phyloP scores from a whole-genome alignment of 2,888 invertebrate species.

The Chrysomela aeneicollis region DNA sequence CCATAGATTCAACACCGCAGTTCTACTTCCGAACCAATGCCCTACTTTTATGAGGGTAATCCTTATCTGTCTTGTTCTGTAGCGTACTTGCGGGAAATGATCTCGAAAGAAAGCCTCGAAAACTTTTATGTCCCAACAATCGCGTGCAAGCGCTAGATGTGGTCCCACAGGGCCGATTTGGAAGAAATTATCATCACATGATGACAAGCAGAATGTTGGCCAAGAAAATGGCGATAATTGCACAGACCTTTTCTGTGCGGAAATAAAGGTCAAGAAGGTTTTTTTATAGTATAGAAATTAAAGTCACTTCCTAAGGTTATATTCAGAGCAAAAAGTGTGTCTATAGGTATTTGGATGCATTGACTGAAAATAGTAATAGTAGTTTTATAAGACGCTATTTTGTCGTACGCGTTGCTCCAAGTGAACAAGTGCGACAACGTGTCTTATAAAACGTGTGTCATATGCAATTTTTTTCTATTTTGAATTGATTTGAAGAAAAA shows the following conservation, averaged over 20 bases:
- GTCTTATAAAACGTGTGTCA: no score
- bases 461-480: no score
- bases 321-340: no score
- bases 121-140: not conserved
- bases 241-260: not conserved
- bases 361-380: no score
- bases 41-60: conserved; percentile 31
- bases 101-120: not conserved
- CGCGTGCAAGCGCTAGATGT: not conserved
- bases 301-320: no score
- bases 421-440: no score
- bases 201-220: not conserved
- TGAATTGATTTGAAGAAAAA: no score
- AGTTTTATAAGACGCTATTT: no score
- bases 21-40: conserved; percentile 28
- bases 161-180: not conserved
- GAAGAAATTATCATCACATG: not conserved
- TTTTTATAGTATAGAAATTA: no score
- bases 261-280: no score
- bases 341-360: no score
- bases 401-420: no score
- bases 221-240: not conserved
- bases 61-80: conserved; percentile 25
- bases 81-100: conserved; percentile 19
- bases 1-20: conserved; percentile 29